Base-by-base conservation (phyloP, 2,888 invertebrate genomes). In the Euproctis similis region DNA sequence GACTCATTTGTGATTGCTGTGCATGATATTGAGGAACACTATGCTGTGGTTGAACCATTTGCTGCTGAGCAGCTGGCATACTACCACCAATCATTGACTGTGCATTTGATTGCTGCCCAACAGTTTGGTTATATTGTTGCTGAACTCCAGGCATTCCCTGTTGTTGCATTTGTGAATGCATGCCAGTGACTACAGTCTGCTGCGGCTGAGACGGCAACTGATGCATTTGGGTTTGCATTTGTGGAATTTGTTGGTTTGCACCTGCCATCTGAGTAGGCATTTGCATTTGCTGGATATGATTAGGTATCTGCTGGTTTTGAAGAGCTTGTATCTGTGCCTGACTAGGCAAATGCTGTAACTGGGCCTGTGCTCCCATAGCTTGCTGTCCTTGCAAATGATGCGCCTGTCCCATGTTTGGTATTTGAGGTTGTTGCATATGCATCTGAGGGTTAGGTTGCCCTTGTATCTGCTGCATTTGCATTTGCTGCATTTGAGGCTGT, bases 211-310 rank as follows among this genome's bases (percentile, higher is more conserved):
- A 68, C 31, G 82, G 71, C 32, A 86, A 50, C 50, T 84, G 85
- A 47, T 84, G 85, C 70, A 84, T 78, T 49, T 86, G 82, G 31
- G 82, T 63, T 50, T 86, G 86, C 74, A 85, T 80, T 47, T 84
- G 85, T 34, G 84, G 74, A 42, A 86, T 80, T 46, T 86, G 84
- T 58, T 74, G 85, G 53, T 70, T 84, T 42, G 66, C 65, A 36
- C 66, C 81, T 58, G 68, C 62, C 27, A 85, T 45, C 41, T 84
- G 85, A 19, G 72, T 50, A 26, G 81, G 75, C 66, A 86, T 77
- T 51, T 85, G 85, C 72, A 85, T 84, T 43, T 85, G 81, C 43
- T 85, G 86, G 61, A 85, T 86, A 42, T 87, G 87, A 50, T 86
- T 81, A 49, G 77, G 82, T 38, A 87, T 77, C 53, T 87, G 87